phyloP scores from a whole-genome alignment of 2,113 vertebrate genomes.

The Gavialis gangeticus region DNA sequence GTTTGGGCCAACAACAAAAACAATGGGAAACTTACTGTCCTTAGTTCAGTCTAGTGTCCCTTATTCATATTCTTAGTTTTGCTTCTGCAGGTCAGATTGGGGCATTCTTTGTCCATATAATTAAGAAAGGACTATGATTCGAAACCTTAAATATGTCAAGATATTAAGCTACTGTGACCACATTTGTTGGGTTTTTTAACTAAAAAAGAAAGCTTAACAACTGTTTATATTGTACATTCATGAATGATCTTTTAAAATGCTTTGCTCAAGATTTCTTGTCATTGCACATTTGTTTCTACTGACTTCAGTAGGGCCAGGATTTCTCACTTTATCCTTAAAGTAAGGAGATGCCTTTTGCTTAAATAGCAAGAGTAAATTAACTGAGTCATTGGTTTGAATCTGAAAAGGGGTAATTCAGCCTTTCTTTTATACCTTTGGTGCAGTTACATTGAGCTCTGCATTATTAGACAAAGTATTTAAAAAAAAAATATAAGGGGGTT shows the following conservation, averaged over 20 bases:
- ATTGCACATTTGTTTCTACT: not conserved
- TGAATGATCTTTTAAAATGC: not conserved
- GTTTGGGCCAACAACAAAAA: not conserved
- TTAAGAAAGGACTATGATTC: not conserved
- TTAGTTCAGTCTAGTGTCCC: not conserved
- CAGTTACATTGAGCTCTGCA: not conserved
- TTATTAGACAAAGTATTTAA: no score
- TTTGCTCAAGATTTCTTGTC: not conserved
- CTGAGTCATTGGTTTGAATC: not conserved
- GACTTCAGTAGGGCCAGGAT: not conserved
- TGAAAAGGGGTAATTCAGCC: not conserved
- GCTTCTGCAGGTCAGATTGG: not conserved
- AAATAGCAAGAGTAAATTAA: not conserved
- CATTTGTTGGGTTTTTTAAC: not conserved
- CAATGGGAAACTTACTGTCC: not conserved
- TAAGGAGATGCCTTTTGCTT: not conserved
- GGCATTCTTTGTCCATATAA: not conserved
- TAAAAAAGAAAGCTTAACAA: not conserved
- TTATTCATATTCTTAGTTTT: not conserved
- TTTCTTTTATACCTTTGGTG: not conserved
- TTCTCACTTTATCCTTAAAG: not conserved
- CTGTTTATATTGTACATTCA: no score
- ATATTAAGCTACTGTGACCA: not conserved
- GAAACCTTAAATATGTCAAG: not conserved
- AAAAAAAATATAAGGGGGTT: no score